Base-by-base conservation (phyloP, 1,140 invertebrate genomes). In the Mya arenaria region DNA sequence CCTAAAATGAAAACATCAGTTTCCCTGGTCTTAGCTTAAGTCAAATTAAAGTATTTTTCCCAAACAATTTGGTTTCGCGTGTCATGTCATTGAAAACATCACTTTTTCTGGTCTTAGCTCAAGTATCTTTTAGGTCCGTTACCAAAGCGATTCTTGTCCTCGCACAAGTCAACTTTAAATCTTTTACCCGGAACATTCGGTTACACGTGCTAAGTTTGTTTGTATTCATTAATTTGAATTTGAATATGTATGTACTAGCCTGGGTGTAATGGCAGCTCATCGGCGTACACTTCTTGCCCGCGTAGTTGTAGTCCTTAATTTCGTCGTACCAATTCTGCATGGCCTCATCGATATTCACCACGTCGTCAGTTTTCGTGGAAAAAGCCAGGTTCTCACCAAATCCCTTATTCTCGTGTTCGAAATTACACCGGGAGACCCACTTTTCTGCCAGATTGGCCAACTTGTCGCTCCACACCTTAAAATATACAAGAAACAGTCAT, bases 251-350 rank as follows among this genome's bases (percentile, higher is more conserved):
- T 30, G 56, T 56, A 3, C 25, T 6, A 28, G 71, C 77, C 77
- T 80, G 77, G 17, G 77, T 80, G 34, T 80, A 80, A 56, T 80
- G 77, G 25, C 74, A 78, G 39, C 60, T 66, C 13, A 10, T 37
- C n/a, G n/a, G n/a, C 6, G 13, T 36, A 32, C 77, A 80, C 3
- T 28, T 19, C 36, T 71, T 71, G 0, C 66, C 36, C 1, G 13
- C 25, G 39, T 80, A 80, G 28, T 19, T 71, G 66, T 71, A 80
- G 19, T 41, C 1, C 6, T 80, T 71, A 23, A 80, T 80, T n/a
- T 80, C 77, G 23, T 80, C 66, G 39, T 80, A 80, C 77, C 77
- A 80, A 36, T 71, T 32, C 6, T 80, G 25, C 56, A 80, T 58
- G 1, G 65, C 65, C 0, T 15, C 39, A 6, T 71, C 23, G 25